Conservation (phyloP, 1,140 invertebrate species). For the Lepidurus packardi region DNA sequence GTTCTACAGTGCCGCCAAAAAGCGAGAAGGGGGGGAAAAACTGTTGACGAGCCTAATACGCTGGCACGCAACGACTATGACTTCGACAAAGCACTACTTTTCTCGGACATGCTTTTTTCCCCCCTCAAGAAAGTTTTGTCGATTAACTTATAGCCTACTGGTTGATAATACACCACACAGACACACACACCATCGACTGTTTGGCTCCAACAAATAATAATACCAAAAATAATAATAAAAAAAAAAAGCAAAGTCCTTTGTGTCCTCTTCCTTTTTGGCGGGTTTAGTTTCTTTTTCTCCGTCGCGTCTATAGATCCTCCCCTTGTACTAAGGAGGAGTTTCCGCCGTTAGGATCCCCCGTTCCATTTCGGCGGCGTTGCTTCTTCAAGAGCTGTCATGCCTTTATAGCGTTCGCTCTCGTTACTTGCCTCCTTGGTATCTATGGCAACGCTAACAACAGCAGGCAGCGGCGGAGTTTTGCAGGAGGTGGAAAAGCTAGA, state of each 20-base stretch:
- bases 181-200: no score
- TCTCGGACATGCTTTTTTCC: not conserved
- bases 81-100: not conserved
- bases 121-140: not conserved
- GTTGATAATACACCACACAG: no score
- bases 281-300: not conserved
- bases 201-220: no score
- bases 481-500: slow-evolving; percentile 5
- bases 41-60: slow-evolving; percentile 13
- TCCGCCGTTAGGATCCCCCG: not conserved
- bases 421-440: slow-evolving; percentile 17
- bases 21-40: not conserved
- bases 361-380: slow-evolving; percentile 17
- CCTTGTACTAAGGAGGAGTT: slow-evolving; percentile 9
- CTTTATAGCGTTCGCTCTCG: slow-evolving; percentile 21
- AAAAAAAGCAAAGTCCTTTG: not conserved
- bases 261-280: not conserved
- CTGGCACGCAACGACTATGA: not conserved
- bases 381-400: slow-evolving; percentile 21
- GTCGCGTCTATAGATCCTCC: not conserved
- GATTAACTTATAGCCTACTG: no score
- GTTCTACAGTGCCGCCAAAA: not conserved
- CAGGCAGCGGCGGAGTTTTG: not conserved
- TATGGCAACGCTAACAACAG: slow-evolving; percentile 18
- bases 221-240: no score